phyloP scores from a whole-genome alignment of 2,113 vertebrate genomes.

The Amphiprion percula region DNA sequence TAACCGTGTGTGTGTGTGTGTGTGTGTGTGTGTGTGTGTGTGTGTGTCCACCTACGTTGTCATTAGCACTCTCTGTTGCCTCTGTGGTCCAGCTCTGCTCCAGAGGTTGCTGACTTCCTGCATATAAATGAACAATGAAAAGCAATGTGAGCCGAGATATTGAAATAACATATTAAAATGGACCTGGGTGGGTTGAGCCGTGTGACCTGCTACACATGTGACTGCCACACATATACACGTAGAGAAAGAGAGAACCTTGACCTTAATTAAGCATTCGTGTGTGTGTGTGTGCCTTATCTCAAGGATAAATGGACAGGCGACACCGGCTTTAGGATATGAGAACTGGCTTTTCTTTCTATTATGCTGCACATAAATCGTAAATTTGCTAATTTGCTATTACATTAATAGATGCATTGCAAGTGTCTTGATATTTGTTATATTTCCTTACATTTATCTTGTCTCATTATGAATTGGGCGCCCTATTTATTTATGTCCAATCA shows the following conservation, averaged over 20 bases:
- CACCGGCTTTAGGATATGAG: background rate
- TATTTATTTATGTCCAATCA: conserved; percentile 18
- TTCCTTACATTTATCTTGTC: background rate
- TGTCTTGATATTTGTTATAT: background rate
- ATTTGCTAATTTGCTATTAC: background rate
- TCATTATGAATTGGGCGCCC: background rate
- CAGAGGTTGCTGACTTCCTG: conserved; percentile 63
- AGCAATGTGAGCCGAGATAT: conserved; percentile 29
- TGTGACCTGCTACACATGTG: conserved; percentile 8
- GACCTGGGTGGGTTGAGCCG: background rate
- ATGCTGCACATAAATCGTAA: background rate
- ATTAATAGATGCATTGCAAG: background rate
- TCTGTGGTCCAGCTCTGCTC: conserved; percentile 64
- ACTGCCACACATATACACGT: conserved; percentile 5
- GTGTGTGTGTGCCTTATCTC: background rate
- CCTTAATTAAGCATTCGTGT: conserved; percentile 22
- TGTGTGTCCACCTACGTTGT: conserved; percentile 50
- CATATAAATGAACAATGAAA: conserved; percentile 43
- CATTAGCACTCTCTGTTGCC: conserved; percentile 46
- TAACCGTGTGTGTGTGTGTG: conserved; percentile 18
- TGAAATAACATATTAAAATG: conserved; percentile 21
- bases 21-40: conserved; percentile 28
- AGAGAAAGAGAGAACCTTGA: background rate
- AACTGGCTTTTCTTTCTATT: background rate
- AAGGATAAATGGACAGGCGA: conserved; percentile 3